Evolutionary conservation across 2,888 invertebrate species (phyloP), one percentile per base, ranked within the genome.

Genomic region (Chloromyia formosa): DNA sequence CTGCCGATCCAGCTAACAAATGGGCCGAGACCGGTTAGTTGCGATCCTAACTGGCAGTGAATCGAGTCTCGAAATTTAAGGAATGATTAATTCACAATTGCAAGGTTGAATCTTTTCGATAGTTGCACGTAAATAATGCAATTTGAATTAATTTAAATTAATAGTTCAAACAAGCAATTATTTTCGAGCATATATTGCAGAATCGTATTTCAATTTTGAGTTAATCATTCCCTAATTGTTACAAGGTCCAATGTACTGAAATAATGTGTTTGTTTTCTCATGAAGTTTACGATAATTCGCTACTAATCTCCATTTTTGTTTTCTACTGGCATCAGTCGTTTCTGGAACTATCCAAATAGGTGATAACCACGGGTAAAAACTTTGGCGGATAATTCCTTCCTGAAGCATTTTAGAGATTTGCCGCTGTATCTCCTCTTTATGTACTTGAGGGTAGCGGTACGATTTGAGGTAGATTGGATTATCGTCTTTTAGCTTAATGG

Each of bases 381-480:
- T 45, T 9, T 16, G 64, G 1, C 64, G 10, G 9, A 64, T 42
- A 2, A 42, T 64, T 2, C 20, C 42, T 42, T 75, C 72, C 23
- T 60, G 27, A 0, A 53, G 75, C 61, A 75, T 72, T 53, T 77
- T 76, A 9, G 64, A 22, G 64, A 62, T 23, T 78, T 42, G 49
- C 75, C 69, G 23, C 0, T 27, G 61, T 0, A 61, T n/a, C 35
- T 61, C 61, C 1, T 61, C 1, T 1, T 61, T 61, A 0, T 61
- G 61, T 0, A 61, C 35, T 1, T 1, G 35, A 10, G 27, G 61
- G 45, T 77, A 74, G 1, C 77, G 53, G 27, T 78, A 77, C 40
- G 74, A 68, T 54, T 76, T 77, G 1, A 73, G 49, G 56, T 77
- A 77, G 14, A 77, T 77, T 14, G 78, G 75, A 12, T 71, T 49